Conservation (phyloP, 2,888 invertebrate species). For the Hydraecia micacea region DNA sequence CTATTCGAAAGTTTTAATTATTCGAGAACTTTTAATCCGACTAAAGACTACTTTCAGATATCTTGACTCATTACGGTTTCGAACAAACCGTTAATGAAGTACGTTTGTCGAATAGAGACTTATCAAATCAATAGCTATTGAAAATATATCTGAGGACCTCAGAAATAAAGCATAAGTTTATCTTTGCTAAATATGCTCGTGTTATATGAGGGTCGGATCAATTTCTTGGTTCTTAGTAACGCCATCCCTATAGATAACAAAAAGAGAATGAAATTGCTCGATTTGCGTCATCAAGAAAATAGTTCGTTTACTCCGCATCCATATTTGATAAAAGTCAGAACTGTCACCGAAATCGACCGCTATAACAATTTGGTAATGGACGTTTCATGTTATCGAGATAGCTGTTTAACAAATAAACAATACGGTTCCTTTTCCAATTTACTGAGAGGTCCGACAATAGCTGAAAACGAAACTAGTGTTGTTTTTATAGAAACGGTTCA, state of each 20-base stretch:
- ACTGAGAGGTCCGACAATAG: conserved; percentile 6
- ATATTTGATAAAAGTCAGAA: conserved; percentile 16
- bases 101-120: neutral
- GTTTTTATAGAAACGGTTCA: neutral
- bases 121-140: neutral
- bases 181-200: neutral
- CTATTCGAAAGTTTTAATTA: no score
- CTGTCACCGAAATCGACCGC: conserved; percentile 15
- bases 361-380: conserved; percentile 42
- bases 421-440: neutral
- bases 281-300: neutral
- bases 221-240: neutral
- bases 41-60: no score
- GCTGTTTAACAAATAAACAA: conserved; percentile 24
- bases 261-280: neutral
- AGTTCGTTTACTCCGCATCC: neutral
- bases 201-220: neutral
- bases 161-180: neutral
- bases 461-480: neutral
- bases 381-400: conserved; percentile 29
- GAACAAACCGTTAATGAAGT: neutral
- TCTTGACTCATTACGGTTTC: neutral
- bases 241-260: neutral
- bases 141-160: neutral
- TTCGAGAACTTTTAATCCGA: no score